Evolutionary conservation across 2,113 vertebrate species (phyloP), one percentile per base, ranked within the genome.

Genomic region (Camelus dromedarius): DNA sequence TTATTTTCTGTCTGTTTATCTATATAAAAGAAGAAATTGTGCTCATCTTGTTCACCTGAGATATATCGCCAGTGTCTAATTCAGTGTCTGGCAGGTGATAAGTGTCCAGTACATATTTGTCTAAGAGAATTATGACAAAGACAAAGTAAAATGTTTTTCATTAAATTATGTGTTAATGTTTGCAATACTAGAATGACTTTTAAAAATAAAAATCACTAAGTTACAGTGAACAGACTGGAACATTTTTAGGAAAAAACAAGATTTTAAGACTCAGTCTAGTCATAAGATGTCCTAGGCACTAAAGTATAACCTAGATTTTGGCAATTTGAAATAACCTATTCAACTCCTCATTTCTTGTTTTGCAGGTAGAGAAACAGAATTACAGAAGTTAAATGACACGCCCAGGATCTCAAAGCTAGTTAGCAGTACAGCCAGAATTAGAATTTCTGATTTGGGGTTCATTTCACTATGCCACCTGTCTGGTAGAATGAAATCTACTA

Each of bases 101-200:
- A 93, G 16, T 80, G 42, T 67, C 92, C 58, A 79, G 64, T 48
- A 83, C 3, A 18, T 60, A 96, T n/a, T 93, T 87, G 46, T 77
- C 87, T 91, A 80, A 95, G 75, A 90, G 14, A 94, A 90, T 72
- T 67, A 67, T 93, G 73, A 66, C 5, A 69, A 82, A 96, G 58
- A 83, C 3, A 76, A 60, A 86, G 30, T 81, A 35, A 35, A 73
- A 13, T 0, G 4, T 62, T 93, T 96, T 95, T 70, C 28, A 54
- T 79, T 80, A 95, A 58, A 75, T 89, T 85, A 16, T 80, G 5
- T 35, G 3, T 91, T 90, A 52, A 67, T 10, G 35, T 92, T 97
- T 48, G 24, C 79, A 96, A 89, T 81, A 89, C 18, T 91, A 54
- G 30, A 80, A 89, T 67, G 14, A 79, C 13, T 93, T 94, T 30